These are phyloP conservation scores for Agonum fuliginosum DNA, from an alignment of 2,888 invertebrate species.

Conservation along the genomic window DNA sequence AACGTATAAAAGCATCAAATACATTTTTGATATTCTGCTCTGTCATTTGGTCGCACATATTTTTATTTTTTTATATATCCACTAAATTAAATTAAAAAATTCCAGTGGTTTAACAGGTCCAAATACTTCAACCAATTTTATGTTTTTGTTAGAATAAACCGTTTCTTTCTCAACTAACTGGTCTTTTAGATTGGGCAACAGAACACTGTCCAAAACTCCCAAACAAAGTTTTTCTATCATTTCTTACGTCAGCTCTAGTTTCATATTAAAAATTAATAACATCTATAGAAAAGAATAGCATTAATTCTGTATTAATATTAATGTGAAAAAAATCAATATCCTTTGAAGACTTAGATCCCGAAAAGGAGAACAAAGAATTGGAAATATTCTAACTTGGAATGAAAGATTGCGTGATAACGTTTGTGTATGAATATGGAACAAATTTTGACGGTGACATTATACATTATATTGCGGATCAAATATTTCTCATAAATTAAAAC, in stretches of 20 bases:
- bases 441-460: constrained; percentile 1
- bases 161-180: constrained; percentile 34
- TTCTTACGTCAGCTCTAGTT: not conserved
- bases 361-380: constrained; percentile 17
- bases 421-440: constrained; percentile 8
- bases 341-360: not conserved
- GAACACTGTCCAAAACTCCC: not conserved
- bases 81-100: constrained; percentile 6
- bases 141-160: constrained; percentile 27
- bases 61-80: not conserved
- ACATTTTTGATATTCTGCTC: not conserved
- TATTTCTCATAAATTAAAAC: constrained; percentile 27
- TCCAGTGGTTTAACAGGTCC: constrained; percentile 12
- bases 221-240: constrained; percentile 10
- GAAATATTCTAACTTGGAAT: not conserved
- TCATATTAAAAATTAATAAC: constrained; percentile 26
- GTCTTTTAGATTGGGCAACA: constrained; percentile 23
- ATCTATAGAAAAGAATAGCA: not conserved
- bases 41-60: not conserved
- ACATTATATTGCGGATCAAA: constrained; percentile 8
- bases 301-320: constrained; percentile 29
- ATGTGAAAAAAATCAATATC: constrained; percentile 4
- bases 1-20: not conserved
- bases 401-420: constrained; percentile 2
- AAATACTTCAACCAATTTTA: constrained; percentile 23